Conservation (phyloP, 2,888 invertebrate genomes). For the Cryptus armator region DNA sequence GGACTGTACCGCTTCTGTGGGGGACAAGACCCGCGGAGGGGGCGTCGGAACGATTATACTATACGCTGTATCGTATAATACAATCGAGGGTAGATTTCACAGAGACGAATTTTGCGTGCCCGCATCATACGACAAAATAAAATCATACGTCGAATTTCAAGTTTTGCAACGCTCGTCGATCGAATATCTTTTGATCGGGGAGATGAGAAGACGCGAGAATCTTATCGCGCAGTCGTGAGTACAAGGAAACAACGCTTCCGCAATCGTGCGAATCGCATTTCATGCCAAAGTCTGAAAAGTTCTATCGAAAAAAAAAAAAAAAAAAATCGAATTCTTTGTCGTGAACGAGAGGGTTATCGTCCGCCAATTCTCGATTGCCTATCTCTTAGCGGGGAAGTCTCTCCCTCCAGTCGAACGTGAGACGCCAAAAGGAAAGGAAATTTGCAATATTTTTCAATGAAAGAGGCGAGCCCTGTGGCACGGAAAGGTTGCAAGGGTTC, state of each 20-base stretch:
- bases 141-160: neutral
- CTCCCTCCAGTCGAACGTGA: conserved; percentile 28
- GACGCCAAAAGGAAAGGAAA: conserved; percentile 71
- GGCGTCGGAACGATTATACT: conserved; percentile 58
- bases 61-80: conserved; percentile 54
- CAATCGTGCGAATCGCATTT: conserved; percentile 2
- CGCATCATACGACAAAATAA: conserved; percentile 9
- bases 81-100: conserved; percentile 50
- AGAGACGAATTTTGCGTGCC: neutral
- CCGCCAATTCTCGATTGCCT: conserved; percentile 45
- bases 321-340: conserved; percentile 33
- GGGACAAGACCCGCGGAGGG: conserved; percentile 40
- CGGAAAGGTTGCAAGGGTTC: neutral
- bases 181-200: neutral
- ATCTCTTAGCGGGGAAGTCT: conserved; percentile 40
- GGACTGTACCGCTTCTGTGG: conserved; percentile 15
- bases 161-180: neutral
- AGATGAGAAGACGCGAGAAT: neutral
- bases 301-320: neutral
- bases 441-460: conserved; percentile 80
- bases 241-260: conserved; percentile 4
- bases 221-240: conserved; percentile 22
- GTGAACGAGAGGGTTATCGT: conserved; percentile 42
- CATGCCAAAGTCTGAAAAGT: conserved; percentile 27
- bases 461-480: conserved; percentile 34